Evolutionary conservation across 53 echinoderm and acorn worm species (phyloP).

Genomic region (Crossaster papposus): DNA sequence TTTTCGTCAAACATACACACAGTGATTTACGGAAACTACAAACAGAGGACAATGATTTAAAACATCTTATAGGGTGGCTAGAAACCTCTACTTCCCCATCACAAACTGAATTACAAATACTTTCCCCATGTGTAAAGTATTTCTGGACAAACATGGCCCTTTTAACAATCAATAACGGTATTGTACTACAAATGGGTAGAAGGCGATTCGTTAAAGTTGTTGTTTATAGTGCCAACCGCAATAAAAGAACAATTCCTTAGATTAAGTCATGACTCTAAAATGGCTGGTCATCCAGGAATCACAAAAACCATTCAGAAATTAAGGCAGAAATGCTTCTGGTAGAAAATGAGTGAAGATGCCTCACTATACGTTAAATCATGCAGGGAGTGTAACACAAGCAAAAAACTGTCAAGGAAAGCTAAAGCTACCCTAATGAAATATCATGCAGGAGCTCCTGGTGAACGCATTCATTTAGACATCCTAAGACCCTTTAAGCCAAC

Average conservation of each 20-base stretch:
- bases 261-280: conserved; percentile 25
- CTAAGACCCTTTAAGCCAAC: no score
- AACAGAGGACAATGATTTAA: neutral
- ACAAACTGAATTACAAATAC: neutral
- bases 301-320: conserved; percentile 27
- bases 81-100: neutral
- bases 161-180: neutral
- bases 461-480: no score
- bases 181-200: neutral
- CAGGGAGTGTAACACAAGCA: no score
- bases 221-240: neutral
- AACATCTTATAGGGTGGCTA: conserved; percentile 3
- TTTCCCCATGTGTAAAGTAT: conserved; percentile 15
- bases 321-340: conserved; percentile 28
- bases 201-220: neutral
- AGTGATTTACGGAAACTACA: neutral
- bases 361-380: no score
- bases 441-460: no score
- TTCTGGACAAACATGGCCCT: conserved; percentile 7
- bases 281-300: conserved; percentile 31
- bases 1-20: neutral
- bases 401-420: no score
- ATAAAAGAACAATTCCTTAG: neutral
- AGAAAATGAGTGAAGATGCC: conserved; percentile 8
- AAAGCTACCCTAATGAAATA: no score